Percentiles rank a stretch among this genome's conserved stretches.
Conservation (phyloP, 2,113 vertebrate species). For the Synchiropus splendidus region DNA sequence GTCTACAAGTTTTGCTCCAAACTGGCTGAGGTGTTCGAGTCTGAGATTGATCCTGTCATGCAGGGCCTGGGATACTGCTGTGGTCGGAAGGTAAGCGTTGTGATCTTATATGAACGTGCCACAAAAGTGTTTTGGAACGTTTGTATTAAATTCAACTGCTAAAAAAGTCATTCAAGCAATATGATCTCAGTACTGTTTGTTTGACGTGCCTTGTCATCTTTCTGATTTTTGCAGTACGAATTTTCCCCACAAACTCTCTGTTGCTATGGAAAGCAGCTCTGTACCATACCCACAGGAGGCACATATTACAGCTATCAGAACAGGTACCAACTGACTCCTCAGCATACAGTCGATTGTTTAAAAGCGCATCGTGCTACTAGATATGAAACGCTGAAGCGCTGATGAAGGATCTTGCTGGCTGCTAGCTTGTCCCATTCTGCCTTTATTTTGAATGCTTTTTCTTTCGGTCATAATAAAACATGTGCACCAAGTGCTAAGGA, state of each 20-base stretch:
- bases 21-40: conserved; percentile 94
- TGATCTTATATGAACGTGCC: too few relatives aligned
- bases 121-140: too few relatives aligned
- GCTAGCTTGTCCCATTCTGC: too few relatives aligned
- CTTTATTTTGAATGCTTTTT: too few relatives aligned
- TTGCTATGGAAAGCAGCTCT: conserved; percentile 97
- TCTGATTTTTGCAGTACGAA: conserved; percentile 80
- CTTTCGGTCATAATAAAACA: too few relatives aligned
- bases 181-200: not conserved
- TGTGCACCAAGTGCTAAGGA: too few relatives aligned
- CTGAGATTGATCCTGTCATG: conserved; percentile 97
- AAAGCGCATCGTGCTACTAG: too few relatives aligned
- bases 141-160: too few relatives aligned
- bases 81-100: conserved; percentile 81
- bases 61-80: conserved; percentile 94
- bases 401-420: too few relatives aligned
- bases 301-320: conserved; percentile 99
- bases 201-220: conserved; percentile 11
- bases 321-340: conserved; percentile 53
- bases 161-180: too few relatives aligned
- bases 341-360: too few relatives aligned
- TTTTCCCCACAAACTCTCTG: conserved; percentile 98
- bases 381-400: too few relatives aligned
- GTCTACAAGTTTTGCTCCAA: conserved; percentile 99
- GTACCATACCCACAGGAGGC: conserved; percentile 93